phyloP scores from a whole-genome alignment of 2,113 vertebrate genomes.

The Tenrec ecaudatus region DNA sequence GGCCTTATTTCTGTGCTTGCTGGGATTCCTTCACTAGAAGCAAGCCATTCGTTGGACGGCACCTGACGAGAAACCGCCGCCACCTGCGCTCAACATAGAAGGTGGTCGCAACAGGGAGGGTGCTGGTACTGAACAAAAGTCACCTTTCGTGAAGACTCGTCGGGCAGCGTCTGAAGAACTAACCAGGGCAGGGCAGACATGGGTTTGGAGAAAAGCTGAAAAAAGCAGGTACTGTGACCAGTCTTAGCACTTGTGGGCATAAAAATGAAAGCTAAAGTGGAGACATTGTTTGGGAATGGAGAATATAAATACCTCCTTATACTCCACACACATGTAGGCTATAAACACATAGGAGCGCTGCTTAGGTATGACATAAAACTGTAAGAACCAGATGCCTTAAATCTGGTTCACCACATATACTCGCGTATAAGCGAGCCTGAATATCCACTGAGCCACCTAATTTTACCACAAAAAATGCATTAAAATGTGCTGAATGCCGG shows the following conservation, averaged over 20 bases:
- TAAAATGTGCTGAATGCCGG: no score
- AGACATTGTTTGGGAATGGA: background rate
- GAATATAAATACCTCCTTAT: background rate
- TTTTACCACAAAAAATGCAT: no score
- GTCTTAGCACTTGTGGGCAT: background rate
- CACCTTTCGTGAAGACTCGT: background rate
- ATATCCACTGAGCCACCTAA: no score
- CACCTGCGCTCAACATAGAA: no score
- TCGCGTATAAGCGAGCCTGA: no score
- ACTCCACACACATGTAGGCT: background rate
- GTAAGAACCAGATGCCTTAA: background rate
- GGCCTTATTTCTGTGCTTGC: background rate
- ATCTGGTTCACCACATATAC: background rate
- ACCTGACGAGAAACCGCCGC: no score
- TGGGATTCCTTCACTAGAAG: background rate
- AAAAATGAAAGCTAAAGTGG: constrained; percentile 6
- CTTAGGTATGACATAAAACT: background rate
- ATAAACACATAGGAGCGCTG: background rate
- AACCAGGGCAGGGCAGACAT: background rate
- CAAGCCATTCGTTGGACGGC: background rate
- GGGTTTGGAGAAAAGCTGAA: background rate
- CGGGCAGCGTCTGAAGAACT: background rate
- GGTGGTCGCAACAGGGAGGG: no score
- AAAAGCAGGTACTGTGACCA: background rate
- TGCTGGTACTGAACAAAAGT: no score